Evolutionary conservation across 2,797 vertebrate genomes (phyloP), one percentile per base, ranked within the genome.

Genomic region (Paedocypris micromegethes): DNA sequence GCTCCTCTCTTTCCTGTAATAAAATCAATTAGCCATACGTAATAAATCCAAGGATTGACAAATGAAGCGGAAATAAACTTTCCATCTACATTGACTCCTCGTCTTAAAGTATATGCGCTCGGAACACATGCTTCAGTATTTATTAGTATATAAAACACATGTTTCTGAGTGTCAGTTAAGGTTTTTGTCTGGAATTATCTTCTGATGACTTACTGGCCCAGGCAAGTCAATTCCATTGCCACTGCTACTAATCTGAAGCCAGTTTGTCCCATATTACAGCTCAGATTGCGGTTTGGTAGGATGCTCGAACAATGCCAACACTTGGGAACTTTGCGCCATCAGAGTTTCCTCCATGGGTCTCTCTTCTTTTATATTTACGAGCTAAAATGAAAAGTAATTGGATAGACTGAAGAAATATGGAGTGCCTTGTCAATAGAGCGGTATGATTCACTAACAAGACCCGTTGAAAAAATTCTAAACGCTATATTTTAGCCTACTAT

Each of bases 11-110:
- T 80, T 78, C 77, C 75, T 75, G 47, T 68, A 76, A 80, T 78
- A 82, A 82, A 81, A 75, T 76, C 73, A 75, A 76, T 79, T 81
- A 77, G 78, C 77, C 68, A 74, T 74, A 72, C 69, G 6, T 72
- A 58, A 77, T 82, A 82, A 80, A 80, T 82, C 73, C 46, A 4
- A 58, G 62, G 52, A 67, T 46, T 67, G 68, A 77, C 72, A 59
- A 53, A 62, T 4, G 40, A 66, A 47, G 72, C 67, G 65, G 49
- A 58, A 65, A 44, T 66, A 70, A 60, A 56, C 59, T 66, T 76
- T 72, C 75, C 65, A 46, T 64, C 64, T 53, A 51, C 61, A 59
- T 43, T 45, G 55, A 65, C 68, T 47, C 70, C 63, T 64, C 42
- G 64, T 58, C 49, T 52, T 5, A 60, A 60, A 64, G 58, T 9